Percentiles rank a stretch among this genome's conserved stretches.
These are phyloP conservation scores for Festucalex cinctus DNA, from an alignment of 2,113 vertebrate species.

Conservation along the genomic window DNA sequence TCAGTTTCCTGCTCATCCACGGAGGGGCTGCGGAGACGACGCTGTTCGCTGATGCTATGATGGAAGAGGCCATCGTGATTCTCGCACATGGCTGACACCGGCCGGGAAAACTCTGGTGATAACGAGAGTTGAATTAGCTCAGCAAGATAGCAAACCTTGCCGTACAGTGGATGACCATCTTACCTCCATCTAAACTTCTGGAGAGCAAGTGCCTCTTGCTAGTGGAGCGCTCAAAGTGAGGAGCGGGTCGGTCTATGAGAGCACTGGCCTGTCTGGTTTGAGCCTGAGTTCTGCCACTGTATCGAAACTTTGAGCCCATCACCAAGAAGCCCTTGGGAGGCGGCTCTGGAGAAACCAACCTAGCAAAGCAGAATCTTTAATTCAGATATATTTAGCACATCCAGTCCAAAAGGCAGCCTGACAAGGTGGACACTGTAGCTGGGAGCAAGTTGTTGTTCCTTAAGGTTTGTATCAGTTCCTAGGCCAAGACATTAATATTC, in stretches of 20 bases:
- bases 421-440: not conserved
- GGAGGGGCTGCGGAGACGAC: conserved; percentile 57
- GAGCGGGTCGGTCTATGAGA: conserved; percentile 92
- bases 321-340: conserved; percentile 97
- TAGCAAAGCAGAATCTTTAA: conserved; percentile 35
- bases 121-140: conserved; percentile 5
- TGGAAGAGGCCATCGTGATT: conserved; percentile 78
- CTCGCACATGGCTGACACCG: conserved; percentile 84
- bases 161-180: conserved; percentile 7
- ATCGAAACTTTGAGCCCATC: conserved; percentile 98
- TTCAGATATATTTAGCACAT: not conserved
- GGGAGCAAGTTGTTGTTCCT: not conserved
- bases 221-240: conserved; percentile 92
- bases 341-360: conserved; percentile 93
- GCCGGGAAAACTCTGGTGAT: conserved; percentile 84
- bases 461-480: not conserved
- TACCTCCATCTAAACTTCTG: conserved; percentile 95
- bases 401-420: not conserved
- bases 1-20: conserved; percentile 68
- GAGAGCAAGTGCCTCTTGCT: conserved; percentile 97
- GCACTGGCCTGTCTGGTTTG: conserved; percentile 94
- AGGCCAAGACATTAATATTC: not conserved
- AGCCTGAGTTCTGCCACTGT: conserved; percentile 94
- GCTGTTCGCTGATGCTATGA: conserved; percentile 61
- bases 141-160: not conserved